phyloP scores from a whole-genome alignment of 2,113 vertebrate species.

The Sphaerodactylus townsendi region DNA sequence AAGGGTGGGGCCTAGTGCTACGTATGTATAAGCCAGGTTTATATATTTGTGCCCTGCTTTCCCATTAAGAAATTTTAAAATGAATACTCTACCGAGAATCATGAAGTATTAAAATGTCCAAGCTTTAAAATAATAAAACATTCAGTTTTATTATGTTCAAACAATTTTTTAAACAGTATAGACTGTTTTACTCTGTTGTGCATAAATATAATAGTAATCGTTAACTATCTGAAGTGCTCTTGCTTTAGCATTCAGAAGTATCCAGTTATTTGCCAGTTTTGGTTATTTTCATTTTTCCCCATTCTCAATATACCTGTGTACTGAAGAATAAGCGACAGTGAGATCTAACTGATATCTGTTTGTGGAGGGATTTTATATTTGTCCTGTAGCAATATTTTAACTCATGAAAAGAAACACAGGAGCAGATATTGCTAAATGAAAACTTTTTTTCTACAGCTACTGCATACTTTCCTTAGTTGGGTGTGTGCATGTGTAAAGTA shows the following conservation, averaged over 20 bases:
- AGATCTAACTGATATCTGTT: background rate
- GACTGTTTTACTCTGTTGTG: background rate
- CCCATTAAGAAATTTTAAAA: background rate
- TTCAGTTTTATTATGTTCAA: too few species aligned
- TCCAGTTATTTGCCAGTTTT: background rate
- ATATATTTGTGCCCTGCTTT: background rate
- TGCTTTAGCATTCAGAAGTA: background rate
- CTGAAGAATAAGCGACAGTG: background rate
- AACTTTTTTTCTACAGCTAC: background rate
- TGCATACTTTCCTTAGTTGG: too few species aligned
- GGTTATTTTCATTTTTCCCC: too few species aligned
- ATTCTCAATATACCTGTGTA: background rate
- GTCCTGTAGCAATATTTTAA: too few species aligned
- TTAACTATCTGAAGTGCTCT: background rate
- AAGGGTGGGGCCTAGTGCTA: background rate
- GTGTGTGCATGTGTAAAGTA: too few species aligned
- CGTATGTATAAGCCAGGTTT: conserved; percentile 1
- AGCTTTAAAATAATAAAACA: background rate
- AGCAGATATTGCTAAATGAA: background rate
- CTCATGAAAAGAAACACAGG: too few species aligned
- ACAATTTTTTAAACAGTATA: background rate
- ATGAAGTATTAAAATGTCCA: background rate
- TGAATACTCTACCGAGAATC: background rate
- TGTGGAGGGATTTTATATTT: background rate
- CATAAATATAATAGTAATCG: background rate